phyloP scores from a whole-genome alignment of 2,888 invertebrate genomes.

The Yponomeuta sedellus region DNA sequence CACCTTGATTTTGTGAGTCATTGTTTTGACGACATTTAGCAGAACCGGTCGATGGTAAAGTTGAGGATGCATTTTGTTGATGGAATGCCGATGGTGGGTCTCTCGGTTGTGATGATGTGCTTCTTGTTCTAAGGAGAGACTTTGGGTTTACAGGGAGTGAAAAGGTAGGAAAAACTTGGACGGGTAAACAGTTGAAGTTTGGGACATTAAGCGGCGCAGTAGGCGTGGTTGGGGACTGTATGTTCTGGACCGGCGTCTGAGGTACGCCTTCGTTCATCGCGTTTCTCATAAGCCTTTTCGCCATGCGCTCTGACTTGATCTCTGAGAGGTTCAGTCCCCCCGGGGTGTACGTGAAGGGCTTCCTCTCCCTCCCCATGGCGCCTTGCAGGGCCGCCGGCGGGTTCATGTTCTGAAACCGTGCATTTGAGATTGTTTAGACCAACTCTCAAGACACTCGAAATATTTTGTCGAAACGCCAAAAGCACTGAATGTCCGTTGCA shows the following conservation, averaged over 20 bases:
- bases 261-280: conserved; percentile 83
- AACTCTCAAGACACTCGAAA: conserved; percentile 15
- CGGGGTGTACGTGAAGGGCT: conserved; percentile 96
- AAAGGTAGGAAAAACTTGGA: conserved; percentile 78
- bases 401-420: conserved; percentile 56
- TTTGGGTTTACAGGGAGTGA: conserved; percentile 84
- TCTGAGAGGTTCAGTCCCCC: conserved; percentile 94
- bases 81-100: neutral
- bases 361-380: conserved; percentile 94
- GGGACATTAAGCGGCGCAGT: conserved; percentile 59
- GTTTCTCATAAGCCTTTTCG: conserved; percentile 79
- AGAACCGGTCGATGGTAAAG: conserved; percentile 3
- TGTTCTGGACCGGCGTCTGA: conserved; percentile 72
- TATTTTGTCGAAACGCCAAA: conserved; percentile 36
- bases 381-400: conserved; percentile 91
- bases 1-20: conserved; percentile 28
- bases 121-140: conserved; percentile 59
- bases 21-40: neutral
- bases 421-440: conserved; percentile 4
- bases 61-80: neutral
- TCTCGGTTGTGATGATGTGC: conserved; percentile 34
- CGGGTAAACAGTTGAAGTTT: conserved; percentile 66
- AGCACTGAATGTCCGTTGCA: conserved; percentile 30
- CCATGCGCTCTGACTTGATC: conserved; percentile 94
- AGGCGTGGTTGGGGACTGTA: conserved; percentile 68